These are phyloP conservation scores for Apocrypta bakeri DNA, from an alignment of 1,140 invertebrate species.

Conservation along the genomic window DNA sequence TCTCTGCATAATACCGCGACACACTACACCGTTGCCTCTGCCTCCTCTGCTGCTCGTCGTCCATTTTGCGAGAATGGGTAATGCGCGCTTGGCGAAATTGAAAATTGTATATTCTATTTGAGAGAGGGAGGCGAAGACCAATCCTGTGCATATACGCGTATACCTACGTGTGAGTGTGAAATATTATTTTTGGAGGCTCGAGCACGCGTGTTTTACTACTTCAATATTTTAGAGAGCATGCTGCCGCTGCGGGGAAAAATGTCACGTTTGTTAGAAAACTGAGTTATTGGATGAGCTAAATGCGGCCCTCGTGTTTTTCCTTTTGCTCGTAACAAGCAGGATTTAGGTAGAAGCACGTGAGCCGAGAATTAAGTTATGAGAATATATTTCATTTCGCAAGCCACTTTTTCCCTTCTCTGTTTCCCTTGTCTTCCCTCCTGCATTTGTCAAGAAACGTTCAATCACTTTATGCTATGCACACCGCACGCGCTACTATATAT, in stretches of 20 bases:
- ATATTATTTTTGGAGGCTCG: slow-evolving; percentile 36
- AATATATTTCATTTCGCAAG: neutral
- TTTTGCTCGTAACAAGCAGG: neutral
- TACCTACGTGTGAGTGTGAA: neutral
- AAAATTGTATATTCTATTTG: slow-evolving; percentile 41
- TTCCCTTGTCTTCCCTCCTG: no score
- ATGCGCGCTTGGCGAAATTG: slow-evolving; percentile 24
- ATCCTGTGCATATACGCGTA: no score
- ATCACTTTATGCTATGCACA: no score
- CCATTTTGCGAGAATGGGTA: slow-evolving; percentile 20
- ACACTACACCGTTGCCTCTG: neutral
- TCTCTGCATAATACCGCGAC: slow-evolving; percentile 14
- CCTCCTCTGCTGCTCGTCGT: neutral
- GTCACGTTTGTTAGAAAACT: neutral
- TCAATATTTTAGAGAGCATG: slow-evolving; percentile 16
- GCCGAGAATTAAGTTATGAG: neutral
- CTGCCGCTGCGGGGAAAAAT: neutral
- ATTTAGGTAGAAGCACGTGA: neutral
- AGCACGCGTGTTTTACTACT: neutral
- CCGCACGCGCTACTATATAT: no score
- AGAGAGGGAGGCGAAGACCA: neutral
- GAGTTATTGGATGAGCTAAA: slow-evolving; percentile 2
- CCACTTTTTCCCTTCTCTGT: no score
- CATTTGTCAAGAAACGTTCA: no score
- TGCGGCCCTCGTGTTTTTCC: neutral